phyloP scores from a whole-genome alignment of 2,888 invertebrate species.

The Melanostoma mellinum region DNA sequence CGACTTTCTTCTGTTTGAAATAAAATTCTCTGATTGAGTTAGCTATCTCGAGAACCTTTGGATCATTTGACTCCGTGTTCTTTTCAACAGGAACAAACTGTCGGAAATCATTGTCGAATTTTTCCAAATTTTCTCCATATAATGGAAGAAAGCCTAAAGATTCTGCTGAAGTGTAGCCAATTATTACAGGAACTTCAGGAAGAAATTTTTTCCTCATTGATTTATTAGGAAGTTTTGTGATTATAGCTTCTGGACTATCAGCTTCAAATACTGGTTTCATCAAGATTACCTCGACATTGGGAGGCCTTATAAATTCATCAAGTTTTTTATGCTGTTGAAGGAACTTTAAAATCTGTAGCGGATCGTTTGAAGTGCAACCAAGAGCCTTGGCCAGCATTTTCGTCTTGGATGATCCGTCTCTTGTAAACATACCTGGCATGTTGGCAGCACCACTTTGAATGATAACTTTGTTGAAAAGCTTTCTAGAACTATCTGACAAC shows the following conservation, averaged over 20 bases:
- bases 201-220: constrained; percentile 76
- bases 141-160: constrained; percentile 78
- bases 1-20: constrained; percentile 79
- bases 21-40: constrained; percentile 78
- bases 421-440: constrained; percentile 63
- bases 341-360: constrained; percentile 21
- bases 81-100: constrained; percentile 67
- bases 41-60: constrained; percentile 33
- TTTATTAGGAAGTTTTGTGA: constrained; percentile 79
- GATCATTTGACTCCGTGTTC: not conserved
- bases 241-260: constrained; percentile 48
- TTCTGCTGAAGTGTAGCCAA: constrained; percentile 83
- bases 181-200: constrained; percentile 81
- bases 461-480: constrained; percentile 74
- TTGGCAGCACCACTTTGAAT: constrained; percentile 72
- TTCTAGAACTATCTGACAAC: constrained; percentile 67
- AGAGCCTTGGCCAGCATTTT: constrained; percentile 8
- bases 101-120: constrained; percentile 62
- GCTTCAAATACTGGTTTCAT: constrained; percentile 73
- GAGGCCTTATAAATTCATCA: not conserved
- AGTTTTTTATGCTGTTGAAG: constrained; percentile 10
- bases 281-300: not conserved
- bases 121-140: constrained; percentile 46
- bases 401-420: constrained; percentile 32
- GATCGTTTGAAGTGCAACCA: constrained; percentile 39